phyloP scores from a whole-genome alignment of 2,888 invertebrate species.

The Parascotia fuliginaria region DNA sequence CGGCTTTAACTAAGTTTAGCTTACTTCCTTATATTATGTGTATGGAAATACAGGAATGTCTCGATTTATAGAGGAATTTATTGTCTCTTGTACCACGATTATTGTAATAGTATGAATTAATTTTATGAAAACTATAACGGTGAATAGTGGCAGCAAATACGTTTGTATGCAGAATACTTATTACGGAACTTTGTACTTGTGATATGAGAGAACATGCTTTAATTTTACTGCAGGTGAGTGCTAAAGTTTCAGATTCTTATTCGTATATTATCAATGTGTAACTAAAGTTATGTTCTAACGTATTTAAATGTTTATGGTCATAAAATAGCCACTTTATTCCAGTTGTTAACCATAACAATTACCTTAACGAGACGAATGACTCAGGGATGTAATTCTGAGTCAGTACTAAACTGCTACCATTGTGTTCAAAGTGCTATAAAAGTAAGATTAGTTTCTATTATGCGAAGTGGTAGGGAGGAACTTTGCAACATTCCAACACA shows the following conservation, averaged over 20 bases:
- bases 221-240: too few species aligned
- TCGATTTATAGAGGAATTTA: slow-evolving; percentile 38
- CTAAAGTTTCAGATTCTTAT: too few species aligned
- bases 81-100: slow-evolving; percentile 41
- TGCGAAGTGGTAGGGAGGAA: not conserved
- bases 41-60: slow-evolving; percentile 37
- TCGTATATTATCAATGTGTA: too few species aligned
- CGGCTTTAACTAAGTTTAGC: slow-evolving; percentile 44
- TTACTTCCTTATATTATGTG: slow-evolving; percentile 56
- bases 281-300: too few species aligned
- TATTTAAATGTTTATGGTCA: not conserved
- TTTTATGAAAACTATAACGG: slow-evolving; percentile 18
- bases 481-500: too few species aligned
- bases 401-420: not conserved
- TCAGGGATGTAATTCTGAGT: not conserved
- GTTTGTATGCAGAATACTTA: not conserved
- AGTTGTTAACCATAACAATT: not conserved
- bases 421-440: not conserved
- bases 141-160: not conserved
- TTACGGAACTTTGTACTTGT: not conserved
- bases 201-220: too few species aligned
- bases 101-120: slow-evolving; percentile 44
- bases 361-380: not conserved
- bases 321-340: not conserved
- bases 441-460: not conserved